These are phyloP conservation scores for Pogonus chalceus DNA, from an alignment of 1,140 invertebrate species.

Conservation along the genomic window DNA sequence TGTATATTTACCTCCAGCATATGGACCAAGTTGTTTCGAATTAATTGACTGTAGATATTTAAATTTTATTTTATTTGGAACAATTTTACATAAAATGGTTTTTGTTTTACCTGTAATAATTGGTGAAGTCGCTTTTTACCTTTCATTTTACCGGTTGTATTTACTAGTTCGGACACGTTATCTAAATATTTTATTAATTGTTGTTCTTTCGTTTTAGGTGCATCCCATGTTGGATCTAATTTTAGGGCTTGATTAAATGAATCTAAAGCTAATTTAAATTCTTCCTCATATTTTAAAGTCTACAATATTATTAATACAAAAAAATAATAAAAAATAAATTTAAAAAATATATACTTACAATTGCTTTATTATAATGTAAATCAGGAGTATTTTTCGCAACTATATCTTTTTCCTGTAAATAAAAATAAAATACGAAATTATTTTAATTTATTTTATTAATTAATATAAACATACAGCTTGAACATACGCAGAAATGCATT, in stretches of 20 bases:
- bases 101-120: slow-evolving; percentile 46
- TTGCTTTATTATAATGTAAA: slow-evolving; percentile 76
- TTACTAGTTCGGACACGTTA: slow-evolving; percentile 51
- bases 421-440: slow-evolving; percentile 21
- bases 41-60: slow-evolving; percentile 38
- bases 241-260: slow-evolving; percentile 54
- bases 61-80: slow-evolving; percentile 11
- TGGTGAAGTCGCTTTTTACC: slow-evolving; percentile 56
- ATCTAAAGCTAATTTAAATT: slow-evolving; percentile 57
- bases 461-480: slow-evolving; percentile 54
- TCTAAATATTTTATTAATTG: slow-evolving; percentile 57
- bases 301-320: slow-evolving; percentile 32
- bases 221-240: slow-evolving; percentile 66
- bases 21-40: slow-evolving; percentile 50
- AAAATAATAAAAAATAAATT: slow-evolving; percentile 14
- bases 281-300: slow-evolving; percentile 74
- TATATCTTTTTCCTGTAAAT: slow-evolving; percentile 64
- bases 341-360: slow-evolving; percentile 47
- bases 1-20: slow-evolving; percentile 46
- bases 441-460: not conserved
- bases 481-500: slow-evolving; percentile 68
- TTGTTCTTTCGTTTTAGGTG: slow-evolving; percentile 48
- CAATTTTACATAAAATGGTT: slow-evolving; percentile 14
- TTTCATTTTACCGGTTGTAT: slow-evolving; percentile 65
- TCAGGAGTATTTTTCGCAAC: slow-evolving; percentile 63